A percentile compares a stretch with the other conserved stretches of the same genome.
These are phyloP conservation scores for Amniataba percoides DNA, from an alignment of 2,797 vertebrate species.

Conservation along the genomic window DNA sequence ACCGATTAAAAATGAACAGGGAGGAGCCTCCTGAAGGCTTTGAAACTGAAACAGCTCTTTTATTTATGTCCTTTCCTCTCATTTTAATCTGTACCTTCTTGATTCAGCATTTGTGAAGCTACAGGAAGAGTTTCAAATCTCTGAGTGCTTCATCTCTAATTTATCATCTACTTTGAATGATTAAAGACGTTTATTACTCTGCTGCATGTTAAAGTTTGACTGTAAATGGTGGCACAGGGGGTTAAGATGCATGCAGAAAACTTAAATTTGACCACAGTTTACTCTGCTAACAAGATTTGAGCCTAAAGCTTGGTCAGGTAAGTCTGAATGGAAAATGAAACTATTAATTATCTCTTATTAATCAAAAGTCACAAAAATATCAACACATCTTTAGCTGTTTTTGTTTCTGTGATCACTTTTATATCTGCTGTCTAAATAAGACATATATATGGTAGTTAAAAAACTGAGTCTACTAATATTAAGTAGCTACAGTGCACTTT, in stretches of 20 bases:
- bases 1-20: neutral
- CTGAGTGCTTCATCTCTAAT: neutral
- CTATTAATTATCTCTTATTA: no score
- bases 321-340: no score
- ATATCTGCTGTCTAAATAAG: no score
- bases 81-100: neutral
- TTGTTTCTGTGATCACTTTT: no score
- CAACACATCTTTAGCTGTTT: no score
- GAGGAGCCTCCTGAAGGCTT: neutral
- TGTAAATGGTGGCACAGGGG: neutral
- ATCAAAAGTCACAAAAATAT: no score
- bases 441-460: no score
- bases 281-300: no score
- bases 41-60: slow-evolving; percentile 10
- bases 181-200: neutral
- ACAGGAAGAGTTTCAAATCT: neutral
- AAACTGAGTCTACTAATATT: no score
- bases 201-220: neutral
- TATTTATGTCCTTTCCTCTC: neutral
- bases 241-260: neutral
- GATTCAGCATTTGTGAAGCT: slow-evolving; percentile 8
- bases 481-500: no score
- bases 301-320: no score
- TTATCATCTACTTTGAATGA: neutral
- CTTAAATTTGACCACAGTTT: no score